phyloP scores from a whole-genome alignment of 2,888 invertebrate genomes.

The Orthonychiurus folsomi region DNA sequence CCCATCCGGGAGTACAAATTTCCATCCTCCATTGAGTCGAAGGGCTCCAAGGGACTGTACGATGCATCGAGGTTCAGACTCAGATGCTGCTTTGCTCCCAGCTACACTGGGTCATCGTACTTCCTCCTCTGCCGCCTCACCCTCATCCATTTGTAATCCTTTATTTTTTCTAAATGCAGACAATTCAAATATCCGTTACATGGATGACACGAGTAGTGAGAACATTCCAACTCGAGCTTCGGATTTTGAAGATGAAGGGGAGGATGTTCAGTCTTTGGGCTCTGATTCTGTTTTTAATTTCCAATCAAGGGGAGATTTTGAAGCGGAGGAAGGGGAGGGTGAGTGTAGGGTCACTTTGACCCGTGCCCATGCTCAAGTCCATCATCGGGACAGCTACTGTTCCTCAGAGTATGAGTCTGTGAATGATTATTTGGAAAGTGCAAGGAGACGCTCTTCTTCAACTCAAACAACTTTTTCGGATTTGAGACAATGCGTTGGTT shows the following conservation, averaged over 20 bases:
- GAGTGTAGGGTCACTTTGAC: constrained; percentile 27
- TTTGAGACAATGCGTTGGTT: constrained; percentile 16
- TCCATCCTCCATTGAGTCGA: neutral
- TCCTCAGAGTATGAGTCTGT: constrained; percentile 35
- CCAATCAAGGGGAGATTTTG: neutral
- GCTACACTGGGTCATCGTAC: constrained; percentile 13
- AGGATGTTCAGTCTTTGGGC: constrained; percentile 56
- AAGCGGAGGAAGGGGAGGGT: constrained; percentile 4
- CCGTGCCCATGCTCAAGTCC: constrained; percentile 33
- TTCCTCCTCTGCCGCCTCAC: constrained; percentile 18
- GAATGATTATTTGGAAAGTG: constrained; percentile 36
- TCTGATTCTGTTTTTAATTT: constrained; percentile 65
- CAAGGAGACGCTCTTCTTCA: constrained; percentile 30
- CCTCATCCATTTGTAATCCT: neutral
- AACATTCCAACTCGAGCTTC: constrained; percentile 36
- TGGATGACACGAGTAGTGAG: constrained; percentile 39
- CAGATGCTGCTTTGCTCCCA: constrained; percentile 10
- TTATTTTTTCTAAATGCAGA: constrained; percentile 17
- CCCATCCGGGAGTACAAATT: constrained; percentile 61
- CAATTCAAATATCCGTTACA: constrained; percentile 35
- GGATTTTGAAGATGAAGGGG: constrained; percentile 47
- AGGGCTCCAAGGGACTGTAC: neutral
- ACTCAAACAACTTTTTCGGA: constrained; percentile 39
- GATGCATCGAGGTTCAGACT: neutral
- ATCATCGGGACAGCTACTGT: constrained; percentile 36